Evolutionary conservation across 2,797 vertebrate genomes (phyloP), one percentile per base, ranked within the genome.

Genomic region (Cryptoblepharus egeriae): DNA sequence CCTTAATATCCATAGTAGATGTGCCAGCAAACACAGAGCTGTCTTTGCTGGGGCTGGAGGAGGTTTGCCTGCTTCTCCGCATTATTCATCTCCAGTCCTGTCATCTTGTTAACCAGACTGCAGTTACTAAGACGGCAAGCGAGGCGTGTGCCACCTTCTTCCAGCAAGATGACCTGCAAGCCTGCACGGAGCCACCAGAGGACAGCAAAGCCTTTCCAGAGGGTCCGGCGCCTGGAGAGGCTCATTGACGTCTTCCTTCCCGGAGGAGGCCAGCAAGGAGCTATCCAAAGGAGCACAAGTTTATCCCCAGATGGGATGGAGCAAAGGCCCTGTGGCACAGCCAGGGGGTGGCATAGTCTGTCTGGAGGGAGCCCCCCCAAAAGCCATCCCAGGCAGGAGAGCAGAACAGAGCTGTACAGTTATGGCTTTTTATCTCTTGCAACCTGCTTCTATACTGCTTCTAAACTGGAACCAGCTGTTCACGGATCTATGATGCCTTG

Each of bases 201-300:
- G 95, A 95, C 90, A 95, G 95, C 94, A 96, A 84, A 95, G 89
- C 69, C 80, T 77, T 90, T 92, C 35, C 75, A 91, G 78, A 28
- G 74, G 77, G 37, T 1, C 49, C 63, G 61, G 5, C 8, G 63
- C 63, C 2, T 15, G 0, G 57, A 16, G 4, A 1, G 18, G 65
- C 75, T n/a, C 69, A 57, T 24, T 24, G 57, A 58, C 85, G 61
- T 2, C n/a, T 84, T 0, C 2, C 4, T 16, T 32, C 52, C 8
- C 4, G 3, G 12, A 24, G 58, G 16, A 52, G 9, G 22, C 8
- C 32, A n/a, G 22, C 30, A 52, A 77, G 11, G 6, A 32, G 55
- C 3, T 1, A 52, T 4, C 49, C 4, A 4, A 42, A 5, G 3
- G 26, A 39, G 52, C 32, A 13, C 32, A 20, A 15, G 58, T 2